Conservation (phyloP, 1,140 invertebrate genomes). For the Bombus consobrinus region DNA sequence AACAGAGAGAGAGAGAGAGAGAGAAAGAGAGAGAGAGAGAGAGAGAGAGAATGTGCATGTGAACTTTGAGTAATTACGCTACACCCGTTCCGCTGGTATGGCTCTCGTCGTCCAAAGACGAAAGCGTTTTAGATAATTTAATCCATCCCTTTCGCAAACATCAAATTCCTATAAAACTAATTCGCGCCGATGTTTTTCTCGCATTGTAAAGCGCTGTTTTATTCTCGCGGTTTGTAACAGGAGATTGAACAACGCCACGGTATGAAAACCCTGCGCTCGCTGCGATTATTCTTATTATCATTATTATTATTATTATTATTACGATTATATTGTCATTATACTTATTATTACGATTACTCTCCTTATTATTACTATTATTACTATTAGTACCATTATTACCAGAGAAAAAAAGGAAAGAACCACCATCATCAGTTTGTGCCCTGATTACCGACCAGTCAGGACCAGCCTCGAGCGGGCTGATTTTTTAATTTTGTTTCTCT, state of each 20-base stretch:
- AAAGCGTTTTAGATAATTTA: conserved; percentile 39
- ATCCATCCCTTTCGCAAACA: neutral
- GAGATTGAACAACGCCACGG: conserved; percentile 47
- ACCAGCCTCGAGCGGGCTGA: conserved; percentile 52
- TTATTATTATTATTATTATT: conserved; percentile 64
- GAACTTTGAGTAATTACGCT: conserved; percentile 26
- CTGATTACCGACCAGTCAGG: conserved; percentile 32
- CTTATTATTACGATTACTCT: conserved; percentile 70
- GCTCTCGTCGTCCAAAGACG: conserved; percentile 2
- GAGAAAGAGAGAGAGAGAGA: neutral
- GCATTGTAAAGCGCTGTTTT: conserved; percentile 26
- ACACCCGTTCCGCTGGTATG: conserved; percentile 10
- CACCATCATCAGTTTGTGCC: conserved; percentile 45
- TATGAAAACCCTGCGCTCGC: conserved; percentile 69
- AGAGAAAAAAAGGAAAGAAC: conserved; percentile 20
- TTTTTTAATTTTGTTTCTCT: conserved; percentile 12
- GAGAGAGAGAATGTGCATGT: neutral
- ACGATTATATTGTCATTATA: conserved; percentile 66
- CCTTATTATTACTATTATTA: conserved; percentile 73
- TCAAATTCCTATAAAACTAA: neutral
- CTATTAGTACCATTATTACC: conserved; percentile 73
- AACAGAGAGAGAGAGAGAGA: neutral
- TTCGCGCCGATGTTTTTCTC: conserved; percentile 41
- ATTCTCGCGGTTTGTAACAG: conserved; percentile 22
- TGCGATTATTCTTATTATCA: conserved; percentile 73